A percentile compares a stretch with the other conserved stretches of the same genome.
phyloP scores from a whole-genome alignment of 2,888 invertebrate genomes.

The Automeris io region DNA sequence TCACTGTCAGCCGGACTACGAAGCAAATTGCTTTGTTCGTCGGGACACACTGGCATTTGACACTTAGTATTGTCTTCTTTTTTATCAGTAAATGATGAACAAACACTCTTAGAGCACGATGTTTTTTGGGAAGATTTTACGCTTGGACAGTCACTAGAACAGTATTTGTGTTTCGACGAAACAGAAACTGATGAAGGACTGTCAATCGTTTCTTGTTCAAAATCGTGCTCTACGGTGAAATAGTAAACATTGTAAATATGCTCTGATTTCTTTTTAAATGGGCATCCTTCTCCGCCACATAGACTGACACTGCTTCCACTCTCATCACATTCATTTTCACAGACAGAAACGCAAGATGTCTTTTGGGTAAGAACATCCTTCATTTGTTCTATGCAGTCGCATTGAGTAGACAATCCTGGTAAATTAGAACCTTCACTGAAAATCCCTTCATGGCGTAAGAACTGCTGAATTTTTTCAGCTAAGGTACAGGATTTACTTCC shows the following conservation, averaged over 20 bases:
- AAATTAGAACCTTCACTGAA: slow-evolving; percentile 36
- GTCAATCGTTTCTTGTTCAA: slow-evolving; percentile 24
- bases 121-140: slow-evolving; percentile 29
- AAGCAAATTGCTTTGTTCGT: slow-evolving; percentile 18
- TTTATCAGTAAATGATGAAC: slow-evolving; percentile 22
- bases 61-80: slow-evolving; percentile 26
- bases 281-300: slow-evolving; percentile 47
- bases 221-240: slow-evolving; percentile 58
- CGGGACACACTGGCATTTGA: slow-evolving; percentile 32
- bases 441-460: slow-evolving; percentile 52
- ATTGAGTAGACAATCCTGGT: slow-evolving; percentile 60
- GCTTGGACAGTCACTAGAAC: slow-evolving; percentile 46
- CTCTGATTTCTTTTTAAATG: slow-evolving; percentile 26
- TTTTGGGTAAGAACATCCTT: slow-evolving; percentile 38
- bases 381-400: slow-evolving; percentile 57
- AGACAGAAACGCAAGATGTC: slow-evolving; percentile 36
- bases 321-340: slow-evolving; percentile 46
- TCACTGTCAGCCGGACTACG: slow-evolving; percentile 63
- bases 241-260: slow-evolving; percentile 55
- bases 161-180: slow-evolving; percentile 36
- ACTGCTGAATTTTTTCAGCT: slow-evolving; percentile 54
- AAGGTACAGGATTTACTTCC: slow-evolving; percentile 60
- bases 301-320: slow-evolving; percentile 29
- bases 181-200: slow-evolving; percentile 18
- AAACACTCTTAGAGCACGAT: slow-evolving; percentile 45